Conservation (phyloP, 1,140 invertebrate genomes). For the Phortica variegata region DNA sequence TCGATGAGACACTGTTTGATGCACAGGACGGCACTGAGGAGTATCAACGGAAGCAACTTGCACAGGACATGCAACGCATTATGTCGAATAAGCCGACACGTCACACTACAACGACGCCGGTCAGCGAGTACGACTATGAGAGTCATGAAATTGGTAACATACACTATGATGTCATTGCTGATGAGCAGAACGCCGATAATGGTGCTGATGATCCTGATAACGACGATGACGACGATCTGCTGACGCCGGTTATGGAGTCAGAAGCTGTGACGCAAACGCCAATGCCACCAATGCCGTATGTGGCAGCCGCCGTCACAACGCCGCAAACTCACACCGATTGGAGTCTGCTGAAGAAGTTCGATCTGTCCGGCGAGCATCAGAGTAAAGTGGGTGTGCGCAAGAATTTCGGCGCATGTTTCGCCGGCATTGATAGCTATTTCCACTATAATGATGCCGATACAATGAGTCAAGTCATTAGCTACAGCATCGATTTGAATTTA, state of each 20-base stretch:
- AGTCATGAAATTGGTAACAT: not conserved
- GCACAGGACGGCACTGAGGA: slow-evolving; percentile 39
- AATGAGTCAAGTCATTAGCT: slow-evolving; percentile 61
- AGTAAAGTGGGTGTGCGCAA: slow-evolving; percentile 40
- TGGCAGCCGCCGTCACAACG: slow-evolving; percentile 14
- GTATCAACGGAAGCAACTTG: slow-evolving; percentile 49
- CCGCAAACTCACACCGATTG: slow-evolving; percentile 49
- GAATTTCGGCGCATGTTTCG: slow-evolving; percentile 65
- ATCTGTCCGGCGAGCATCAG: slow-evolving; percentile 42
- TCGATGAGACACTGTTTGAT: slow-evolving; percentile 45
- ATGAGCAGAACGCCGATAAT: slow-evolving; percentile 15
- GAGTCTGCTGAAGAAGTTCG: slow-evolving; percentile 48
- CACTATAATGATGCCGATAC: slow-evolving; percentile 76
- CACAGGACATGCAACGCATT: slow-evolving; percentile 52
- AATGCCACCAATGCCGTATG: not conserved
- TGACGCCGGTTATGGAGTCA: slow-evolving; percentile 29
- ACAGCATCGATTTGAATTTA: slow-evolving; percentile 56
- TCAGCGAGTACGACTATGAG: not conserved
- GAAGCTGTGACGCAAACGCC: not conserved
- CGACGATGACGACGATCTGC: slow-evolving; percentile 18
- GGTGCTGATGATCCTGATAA: slow-evolving; percentile 15
- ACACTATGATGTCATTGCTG: not conserved
- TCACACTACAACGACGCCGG: slow-evolving; percentile 10
- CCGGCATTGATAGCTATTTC: slow-evolving; percentile 64
- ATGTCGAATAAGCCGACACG: slow-evolving; percentile 43